Conservation (phyloP, 2,888 invertebrate species). For the Dryococelus australis region DNA sequence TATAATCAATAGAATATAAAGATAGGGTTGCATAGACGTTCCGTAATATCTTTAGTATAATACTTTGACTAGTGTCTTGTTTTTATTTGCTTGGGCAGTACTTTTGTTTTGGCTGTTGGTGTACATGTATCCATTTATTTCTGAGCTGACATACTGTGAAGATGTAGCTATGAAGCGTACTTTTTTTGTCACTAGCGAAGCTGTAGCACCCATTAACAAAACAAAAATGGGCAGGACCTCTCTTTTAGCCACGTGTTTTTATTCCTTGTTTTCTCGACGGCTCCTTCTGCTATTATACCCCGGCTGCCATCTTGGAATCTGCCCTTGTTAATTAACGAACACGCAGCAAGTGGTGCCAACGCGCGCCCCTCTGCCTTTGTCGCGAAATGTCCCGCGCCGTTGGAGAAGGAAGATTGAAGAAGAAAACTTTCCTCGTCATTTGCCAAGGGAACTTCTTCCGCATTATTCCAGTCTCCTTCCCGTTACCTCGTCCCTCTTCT, state of each 20-base stretch:
- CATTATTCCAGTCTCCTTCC: constrained; percentile 8
- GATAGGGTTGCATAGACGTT: no score
- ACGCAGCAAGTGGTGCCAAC: constrained; percentile 1
- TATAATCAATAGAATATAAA: no score
- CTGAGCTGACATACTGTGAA: no score
- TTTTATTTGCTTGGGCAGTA: no score
- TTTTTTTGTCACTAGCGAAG: no score
- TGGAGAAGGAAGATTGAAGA: not conserved
- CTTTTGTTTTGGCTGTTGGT: no score
- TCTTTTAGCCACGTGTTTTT: not conserved
- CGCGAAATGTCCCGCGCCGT: not conserved
- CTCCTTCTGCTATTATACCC: not conserved
- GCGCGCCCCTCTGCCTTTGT: not conserved
- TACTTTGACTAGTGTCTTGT: no score
- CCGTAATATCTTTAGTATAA: no score
- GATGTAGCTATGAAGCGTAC: no score
- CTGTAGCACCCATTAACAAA: not conserved
- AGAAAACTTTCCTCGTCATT: constrained; percentile 16
- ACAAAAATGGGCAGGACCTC: not conserved
- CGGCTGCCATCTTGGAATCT: not conserved
- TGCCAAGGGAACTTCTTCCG: constrained; percentile 13
- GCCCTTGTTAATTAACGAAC: not conserved
- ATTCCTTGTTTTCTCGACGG: not conserved
- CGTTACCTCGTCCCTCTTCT: not conserved
- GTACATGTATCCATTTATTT: no score